Evolutionary conservation across 2,797 vertebrate genomes (phyloP).

Genomic region (Microctenopoma steveboyesi): DNA sequence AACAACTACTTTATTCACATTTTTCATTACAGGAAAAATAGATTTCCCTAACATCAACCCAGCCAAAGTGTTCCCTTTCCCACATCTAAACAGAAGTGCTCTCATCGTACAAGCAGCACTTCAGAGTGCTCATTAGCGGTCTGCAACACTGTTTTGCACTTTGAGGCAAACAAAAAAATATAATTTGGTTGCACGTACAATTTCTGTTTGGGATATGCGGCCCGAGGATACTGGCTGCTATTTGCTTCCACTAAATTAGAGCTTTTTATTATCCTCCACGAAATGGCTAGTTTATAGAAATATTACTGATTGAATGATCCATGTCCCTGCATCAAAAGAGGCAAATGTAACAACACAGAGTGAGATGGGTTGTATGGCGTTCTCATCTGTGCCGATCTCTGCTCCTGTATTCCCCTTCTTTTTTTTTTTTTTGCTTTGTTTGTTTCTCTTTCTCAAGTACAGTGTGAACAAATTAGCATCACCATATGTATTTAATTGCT

Average conservation of each 20-base stretch:
- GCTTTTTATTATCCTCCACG: constrained; percentile 60
- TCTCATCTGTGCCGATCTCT: constrained; percentile 39
- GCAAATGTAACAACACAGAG: constrained; percentile 23
- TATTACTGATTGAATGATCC: constrained; percentile 47
- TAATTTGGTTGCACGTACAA: constrained; percentile 61
- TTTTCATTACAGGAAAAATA: constrained; percentile 9
- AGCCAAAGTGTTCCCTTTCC: constrained; percentile 38
- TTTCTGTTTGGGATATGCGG: constrained; percentile 46
- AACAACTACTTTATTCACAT: background rate
- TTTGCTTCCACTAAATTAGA: constrained; percentile 60
- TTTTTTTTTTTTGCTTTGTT: constrained; percentile 14
- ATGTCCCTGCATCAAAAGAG: constrained; percentile 44
- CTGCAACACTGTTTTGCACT: constrained; percentile 60
- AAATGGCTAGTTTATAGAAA: constrained; percentile 64
- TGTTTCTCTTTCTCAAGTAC: background rate
- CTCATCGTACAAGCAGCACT: constrained; percentile 38
- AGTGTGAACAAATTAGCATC: constrained; percentile 18
- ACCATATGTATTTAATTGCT: constrained; percentile 18
- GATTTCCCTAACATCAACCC: constrained; percentile 25
- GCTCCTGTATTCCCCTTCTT: constrained; percentile 23
- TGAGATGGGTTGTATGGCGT: constrained; percentile 30
- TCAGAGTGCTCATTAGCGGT: constrained; percentile 43
- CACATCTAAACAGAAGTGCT: constrained; percentile 47
- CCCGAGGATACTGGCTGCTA: constrained; percentile 52
- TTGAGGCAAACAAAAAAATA: constrained; percentile 65